Conservation (phyloP, 2,113 vertebrate genomes). For the Cardinalis cardinalis region DNA sequence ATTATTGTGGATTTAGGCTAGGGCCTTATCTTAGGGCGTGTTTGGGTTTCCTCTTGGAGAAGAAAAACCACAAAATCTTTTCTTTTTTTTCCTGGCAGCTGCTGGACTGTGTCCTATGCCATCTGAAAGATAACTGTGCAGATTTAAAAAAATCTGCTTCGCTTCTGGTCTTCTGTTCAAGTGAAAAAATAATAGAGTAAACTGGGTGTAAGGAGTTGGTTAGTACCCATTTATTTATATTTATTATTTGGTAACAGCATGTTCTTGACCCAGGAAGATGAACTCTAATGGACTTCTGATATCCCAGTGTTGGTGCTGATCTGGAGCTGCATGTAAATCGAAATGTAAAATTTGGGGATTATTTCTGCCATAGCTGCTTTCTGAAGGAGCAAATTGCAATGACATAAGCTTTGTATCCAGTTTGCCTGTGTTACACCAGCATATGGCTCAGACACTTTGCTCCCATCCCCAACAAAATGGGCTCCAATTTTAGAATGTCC, state of each 20-base stretch:
- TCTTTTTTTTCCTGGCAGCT: not conserved
- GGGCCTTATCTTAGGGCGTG: constrained; percentile 22
- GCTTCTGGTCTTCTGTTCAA: not conserved
- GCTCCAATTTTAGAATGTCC: constrained; percentile 31
- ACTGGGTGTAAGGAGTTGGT: not conserved
- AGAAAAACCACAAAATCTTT: not conserved
- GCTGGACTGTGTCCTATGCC: not conserved
- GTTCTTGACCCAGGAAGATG: not conserved
- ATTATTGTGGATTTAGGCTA: not conserved
- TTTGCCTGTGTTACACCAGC: not conserved
- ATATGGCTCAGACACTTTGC: constrained; percentile 25
- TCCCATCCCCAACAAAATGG: not conserved
- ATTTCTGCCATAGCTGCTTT: not conserved
- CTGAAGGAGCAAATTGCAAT: not conserved
- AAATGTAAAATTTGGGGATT: not conserved
- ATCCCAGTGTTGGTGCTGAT: not conserved
- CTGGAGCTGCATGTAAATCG: not conserved
- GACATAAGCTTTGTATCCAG: not conserved
- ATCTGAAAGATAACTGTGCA: not conserved
- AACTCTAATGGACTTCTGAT: not conserved
- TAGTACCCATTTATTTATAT: not conserved
- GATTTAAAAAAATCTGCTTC: not conserved
- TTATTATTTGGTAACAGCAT: not conserved
- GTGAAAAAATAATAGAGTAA: not conserved
- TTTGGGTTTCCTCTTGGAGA: not conserved